A percentile compares a stretch with the other conserved stretches of the same genome.
phyloP scores from a whole-genome alignment of 2,888 invertebrate species.

The Aporophyla lueneburgensis region DNA sequence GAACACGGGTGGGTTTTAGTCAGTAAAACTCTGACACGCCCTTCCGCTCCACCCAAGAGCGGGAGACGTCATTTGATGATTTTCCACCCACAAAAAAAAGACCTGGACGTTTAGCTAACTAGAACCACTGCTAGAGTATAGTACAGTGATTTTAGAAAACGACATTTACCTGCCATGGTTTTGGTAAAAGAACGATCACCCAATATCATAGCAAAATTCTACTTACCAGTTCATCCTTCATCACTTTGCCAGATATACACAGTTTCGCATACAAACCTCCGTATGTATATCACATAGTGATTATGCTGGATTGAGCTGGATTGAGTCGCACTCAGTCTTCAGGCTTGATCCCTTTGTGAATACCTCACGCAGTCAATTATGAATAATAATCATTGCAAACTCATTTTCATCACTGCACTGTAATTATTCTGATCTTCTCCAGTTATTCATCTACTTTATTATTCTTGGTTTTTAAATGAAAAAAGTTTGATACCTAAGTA shows the following conservation, averaged over 20 bases:
- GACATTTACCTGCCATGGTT: too few relatives aligned
- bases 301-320: conserved; percentile 28
- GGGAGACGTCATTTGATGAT: too few relatives aligned
- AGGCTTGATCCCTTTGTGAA: conserved; percentile 53
- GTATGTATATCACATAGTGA: neutral
- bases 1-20: too few relatives aligned
- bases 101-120: too few relatives aligned
- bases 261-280: neutral
- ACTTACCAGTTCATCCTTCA: neutral
- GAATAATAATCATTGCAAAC: conserved; percentile 54
- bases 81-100: too few relatives aligned
- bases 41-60: too few relatives aligned
- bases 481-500: conserved; percentile 7
- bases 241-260: neutral
- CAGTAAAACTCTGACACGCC: too few relatives aligned
- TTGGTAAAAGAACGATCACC: neutral
- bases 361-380: conserved; percentile 44
- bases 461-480: conserved; percentile 21
- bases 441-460: conserved; percentile 13
- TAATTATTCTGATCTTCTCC: conserved; percentile 16
- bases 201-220: neutral
- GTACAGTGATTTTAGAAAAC: too few relatives aligned
- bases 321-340: conserved; percentile 29
- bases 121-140: too few relatives aligned
- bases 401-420: conserved; percentile 44